A percentile compares a stretch with the other conserved stretches of the same genome.
Conservation (phyloP, 2,113 vertebrate species). For the Thinocorus orbignyianus region DNA sequence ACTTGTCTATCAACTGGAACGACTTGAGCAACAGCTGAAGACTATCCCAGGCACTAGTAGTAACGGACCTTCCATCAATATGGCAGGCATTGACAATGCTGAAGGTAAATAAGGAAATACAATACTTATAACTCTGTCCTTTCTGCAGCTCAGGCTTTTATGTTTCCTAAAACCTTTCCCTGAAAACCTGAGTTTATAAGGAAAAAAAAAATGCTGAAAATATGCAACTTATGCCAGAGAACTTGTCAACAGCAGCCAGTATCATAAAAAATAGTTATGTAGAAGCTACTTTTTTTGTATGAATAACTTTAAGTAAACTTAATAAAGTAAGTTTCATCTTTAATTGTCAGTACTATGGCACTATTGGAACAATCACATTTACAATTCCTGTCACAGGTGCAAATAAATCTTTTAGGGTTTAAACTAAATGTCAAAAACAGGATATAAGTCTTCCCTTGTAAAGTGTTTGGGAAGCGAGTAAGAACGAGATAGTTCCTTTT, state of each 20-base stretch:
- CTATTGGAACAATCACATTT: neutral
- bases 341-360: neutral
- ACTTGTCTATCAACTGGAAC: constrained; percentile 92
- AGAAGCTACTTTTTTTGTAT: neutral
- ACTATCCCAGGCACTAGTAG: constrained; percentile 74
- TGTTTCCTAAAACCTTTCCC: neutral
- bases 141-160: neutral
- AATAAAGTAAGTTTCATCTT: neutral
- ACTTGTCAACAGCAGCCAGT: neutral
- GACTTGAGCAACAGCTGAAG: constrained; percentile 91
- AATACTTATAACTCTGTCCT: neutral
- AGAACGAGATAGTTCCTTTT: neutral
- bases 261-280: neutral
- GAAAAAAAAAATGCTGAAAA: neutral
- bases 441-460: neutral
- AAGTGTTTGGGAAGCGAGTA: neutral
- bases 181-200: neutral
- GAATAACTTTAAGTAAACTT: neutral
- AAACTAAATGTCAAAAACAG: neutral
- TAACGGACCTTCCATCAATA: constrained; percentile 85
- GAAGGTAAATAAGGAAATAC: constrained; percentile 76
- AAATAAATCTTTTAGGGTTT: neutral
- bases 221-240: neutral
- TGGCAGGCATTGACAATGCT: constrained; percentile 82
- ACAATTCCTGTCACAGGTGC: neutral